Evolutionary conservation across 2,113 vertebrate species (phyloP).

Genomic region (Ptilonorhynchus violaceus): DNA sequence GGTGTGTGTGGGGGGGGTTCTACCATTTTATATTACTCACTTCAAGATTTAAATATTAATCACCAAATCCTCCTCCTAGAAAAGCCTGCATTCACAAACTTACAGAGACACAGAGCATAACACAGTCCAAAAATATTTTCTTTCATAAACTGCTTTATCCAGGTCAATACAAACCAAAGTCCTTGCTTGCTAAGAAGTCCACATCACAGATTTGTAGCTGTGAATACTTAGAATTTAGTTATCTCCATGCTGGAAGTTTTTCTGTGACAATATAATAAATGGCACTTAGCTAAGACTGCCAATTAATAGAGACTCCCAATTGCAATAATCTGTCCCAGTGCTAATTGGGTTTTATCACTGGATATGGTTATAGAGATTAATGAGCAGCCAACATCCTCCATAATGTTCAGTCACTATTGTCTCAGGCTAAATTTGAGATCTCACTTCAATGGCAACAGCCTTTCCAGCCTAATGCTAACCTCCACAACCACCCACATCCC

Average conservation of each 20-base stretch:
- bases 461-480: neutral
- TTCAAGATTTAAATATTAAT: neutral
- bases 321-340: neutral
- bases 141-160: neutral
- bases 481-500: neutral
- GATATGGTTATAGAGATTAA: neutral
- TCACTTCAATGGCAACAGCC: neutral
- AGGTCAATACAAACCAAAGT: neutral
- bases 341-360: neutral
- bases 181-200: neutral
- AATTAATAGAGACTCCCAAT: neutral
- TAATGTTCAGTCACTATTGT: neutral
- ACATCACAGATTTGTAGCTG: neutral
- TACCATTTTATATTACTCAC: neutral
- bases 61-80: neutral
- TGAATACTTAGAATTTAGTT: neutral
- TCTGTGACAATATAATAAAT: neutral
- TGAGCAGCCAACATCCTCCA: neutral
- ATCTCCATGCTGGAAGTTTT: neutral
- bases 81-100: neutral
- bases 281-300: neutral
- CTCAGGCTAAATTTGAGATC: neutral
- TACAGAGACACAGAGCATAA: neutral
- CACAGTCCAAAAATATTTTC: neutral
- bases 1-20: neutral